Percentiles rank a stretch among this genome's conserved stretches.
These are phyloP conservation scores for Rhodeus uyekii DNA, from an alignment of 2,797 vertebrate species.

Conservation along the genomic window DNA sequence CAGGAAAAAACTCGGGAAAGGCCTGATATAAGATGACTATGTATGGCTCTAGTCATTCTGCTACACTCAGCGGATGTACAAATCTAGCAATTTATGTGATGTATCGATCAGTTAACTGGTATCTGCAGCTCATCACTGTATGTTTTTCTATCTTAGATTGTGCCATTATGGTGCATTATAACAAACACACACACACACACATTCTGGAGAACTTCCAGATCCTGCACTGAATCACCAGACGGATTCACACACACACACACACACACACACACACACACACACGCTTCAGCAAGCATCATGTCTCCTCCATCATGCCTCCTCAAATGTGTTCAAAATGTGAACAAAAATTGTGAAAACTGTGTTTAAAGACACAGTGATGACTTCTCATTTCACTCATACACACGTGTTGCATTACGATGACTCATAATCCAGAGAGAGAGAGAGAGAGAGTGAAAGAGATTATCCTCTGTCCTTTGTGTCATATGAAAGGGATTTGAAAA, in stretches of 20 bases:
- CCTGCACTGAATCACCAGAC: too few relatives aligned
- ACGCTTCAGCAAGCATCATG: too few relatives aligned
- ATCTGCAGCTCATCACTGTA: too few relatives aligned
- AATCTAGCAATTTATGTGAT: too few relatives aligned
- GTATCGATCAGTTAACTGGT: not conserved
- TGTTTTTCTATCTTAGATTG: not conserved
- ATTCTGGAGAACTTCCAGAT: not conserved
- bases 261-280: not conserved
- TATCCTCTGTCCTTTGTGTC: not conserved
- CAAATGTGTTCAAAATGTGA: too few relatives aligned
- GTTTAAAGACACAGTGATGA: not conserved
- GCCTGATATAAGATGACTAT: too few relatives aligned
- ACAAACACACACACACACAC: not conserved
- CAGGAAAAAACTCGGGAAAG: too few relatives aligned
- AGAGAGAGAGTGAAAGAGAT: not conserved
- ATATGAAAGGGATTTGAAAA: slow-evolving; percentile 2
- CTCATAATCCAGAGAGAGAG: not conserved
- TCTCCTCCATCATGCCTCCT: too few relatives aligned
- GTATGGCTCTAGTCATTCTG: too few relatives aligned
- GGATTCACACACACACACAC: too few relatives aligned
- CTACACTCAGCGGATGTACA: too few relatives aligned
- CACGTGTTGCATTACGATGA: not conserved
- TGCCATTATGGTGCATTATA: not conserved
- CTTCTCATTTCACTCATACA: not conserved
- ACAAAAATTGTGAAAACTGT: too few relatives aligned